Evolutionary conservation across 2,797 vertebrate genomes (phyloP), one percentile per base, ranked within the genome.

Genomic region (Taenioides sp.): DNA sequence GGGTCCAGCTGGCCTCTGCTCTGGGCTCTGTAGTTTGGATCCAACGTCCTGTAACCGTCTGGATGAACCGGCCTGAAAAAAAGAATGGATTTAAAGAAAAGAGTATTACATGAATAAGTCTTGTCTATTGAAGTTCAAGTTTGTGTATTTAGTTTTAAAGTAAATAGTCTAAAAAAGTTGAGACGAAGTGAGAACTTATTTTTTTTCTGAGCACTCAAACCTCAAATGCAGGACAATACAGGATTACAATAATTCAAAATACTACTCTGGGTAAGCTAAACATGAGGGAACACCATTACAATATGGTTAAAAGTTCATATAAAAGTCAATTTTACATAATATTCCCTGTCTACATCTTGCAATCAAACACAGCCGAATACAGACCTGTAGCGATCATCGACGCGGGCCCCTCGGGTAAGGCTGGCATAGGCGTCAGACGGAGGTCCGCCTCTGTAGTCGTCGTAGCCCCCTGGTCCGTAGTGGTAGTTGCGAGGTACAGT

Each of bases 401-500:
- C 96, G 71, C 94, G 95, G 6, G 91, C 95, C 17, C 96, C 95
- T 0, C 97, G 93, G 79, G 69, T 96, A 60, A 98, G 93, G 85
- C 97, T 98, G 62, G 96, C 82, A 0, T 98, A 98, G 78, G 87
- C 79, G 2, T 96, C 93, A 0, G 95, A 82, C 17, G 93, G 91
- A 0, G 94, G 95, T 71, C 91, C 95, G 0, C 66, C 4, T 0
- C 87, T 87, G 73, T 93, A 95, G 34, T 93, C 92, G 0, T 93
- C 92, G 1, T 93, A 94, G 16, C 85, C 92, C 9, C 82, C 93
- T 80, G 91, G 96, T 76, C 86, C 95, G 23, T 98, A 98, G 87
- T 97, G 96, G 88, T 98, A 98, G 90, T 97, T 97, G 60, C 96
- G 95, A 50, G 97, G 97, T 28, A 98, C 96, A 1, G 97, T 98